These are phyloP conservation scores for Mus minutoides DNA, from an alignment of 2,797 vertebrate species.

Conservation along the genomic window DNA sequence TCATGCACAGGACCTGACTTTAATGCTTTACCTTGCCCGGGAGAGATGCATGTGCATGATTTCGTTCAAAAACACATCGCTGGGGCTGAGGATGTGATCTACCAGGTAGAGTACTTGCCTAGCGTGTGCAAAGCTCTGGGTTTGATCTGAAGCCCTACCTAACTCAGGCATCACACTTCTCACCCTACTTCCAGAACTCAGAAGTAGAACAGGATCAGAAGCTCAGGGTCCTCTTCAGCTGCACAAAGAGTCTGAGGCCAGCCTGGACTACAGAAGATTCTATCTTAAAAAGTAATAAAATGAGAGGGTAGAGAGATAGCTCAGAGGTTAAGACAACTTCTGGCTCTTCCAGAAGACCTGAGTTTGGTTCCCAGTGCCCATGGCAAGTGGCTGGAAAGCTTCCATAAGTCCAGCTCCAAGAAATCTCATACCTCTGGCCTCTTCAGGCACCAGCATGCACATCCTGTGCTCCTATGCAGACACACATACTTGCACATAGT, in stretches of 20 bases:
- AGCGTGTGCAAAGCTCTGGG: background rate
- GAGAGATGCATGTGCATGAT: background rate
- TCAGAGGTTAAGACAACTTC: background rate
- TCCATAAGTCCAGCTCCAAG: background rate
- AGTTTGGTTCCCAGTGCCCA: background rate
- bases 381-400: background rate
- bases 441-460: background rate
- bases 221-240: background rate
- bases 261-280: background rate
- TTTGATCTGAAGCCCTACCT: background rate
- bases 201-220: background rate
- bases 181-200: background rate
- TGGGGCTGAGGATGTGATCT: background rate
- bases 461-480: background rate
- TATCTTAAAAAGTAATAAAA: background rate
- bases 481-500: background rate
- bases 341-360: background rate
- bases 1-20: background rate
- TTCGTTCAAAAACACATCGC: background rate
- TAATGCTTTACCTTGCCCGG: background rate
- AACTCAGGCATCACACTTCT: rapidly evolving
- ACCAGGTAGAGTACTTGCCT: background rate
- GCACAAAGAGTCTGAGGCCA: background rate
- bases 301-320: background rate
- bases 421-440: background rate